A percentile compares a stretch with the other conserved stretches of the same genome.
Conservation (phyloP, 2,113 vertebrate species). For the Alaudala cheleensis region DNA sequence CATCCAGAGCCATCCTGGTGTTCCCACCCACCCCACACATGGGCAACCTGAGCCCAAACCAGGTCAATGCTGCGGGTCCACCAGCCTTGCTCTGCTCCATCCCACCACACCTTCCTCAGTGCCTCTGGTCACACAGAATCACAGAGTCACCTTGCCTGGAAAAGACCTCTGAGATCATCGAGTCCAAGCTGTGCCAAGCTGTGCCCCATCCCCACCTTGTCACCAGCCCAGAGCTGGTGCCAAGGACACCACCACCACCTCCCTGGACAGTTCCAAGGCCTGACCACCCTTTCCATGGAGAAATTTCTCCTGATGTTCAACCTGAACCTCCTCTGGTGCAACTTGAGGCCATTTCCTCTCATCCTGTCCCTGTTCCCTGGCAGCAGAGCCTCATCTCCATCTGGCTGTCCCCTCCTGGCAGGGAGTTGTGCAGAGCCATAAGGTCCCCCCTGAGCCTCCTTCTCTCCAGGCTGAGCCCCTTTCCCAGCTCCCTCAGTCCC, state of each 20-base stretch:
- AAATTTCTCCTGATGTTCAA: neutral
- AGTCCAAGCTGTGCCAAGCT: neutral
- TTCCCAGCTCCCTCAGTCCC: neutral
- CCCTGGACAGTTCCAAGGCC: neutral
- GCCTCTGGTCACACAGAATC: neutral
- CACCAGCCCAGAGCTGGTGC: neutral
- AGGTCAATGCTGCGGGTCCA: neutral
- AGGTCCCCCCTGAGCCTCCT: neutral
- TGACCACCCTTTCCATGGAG: rapidly evolving
- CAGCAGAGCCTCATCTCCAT: rapidly evolving
- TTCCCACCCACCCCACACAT: rapidly evolving
- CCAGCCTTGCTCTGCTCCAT: neutral
- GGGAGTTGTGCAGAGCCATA: neutral
- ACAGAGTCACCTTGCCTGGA: neutral
- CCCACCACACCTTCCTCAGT: neutral
- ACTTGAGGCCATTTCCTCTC: rapidly evolving
- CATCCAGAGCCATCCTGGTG: neutral
- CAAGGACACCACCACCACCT: neutral
- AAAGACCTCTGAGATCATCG: rapidly evolving
- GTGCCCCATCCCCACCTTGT: no score
- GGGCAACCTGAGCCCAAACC: neutral
- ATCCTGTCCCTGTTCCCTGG: neutral
- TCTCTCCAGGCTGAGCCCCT: neutral
- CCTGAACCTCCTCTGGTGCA: rapidly evolving
- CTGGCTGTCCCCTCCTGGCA: rapidly evolving